phyloP scores from a whole-genome alignment of 1,140 invertebrate species.

The Tetragonula clypearis region DNA sequence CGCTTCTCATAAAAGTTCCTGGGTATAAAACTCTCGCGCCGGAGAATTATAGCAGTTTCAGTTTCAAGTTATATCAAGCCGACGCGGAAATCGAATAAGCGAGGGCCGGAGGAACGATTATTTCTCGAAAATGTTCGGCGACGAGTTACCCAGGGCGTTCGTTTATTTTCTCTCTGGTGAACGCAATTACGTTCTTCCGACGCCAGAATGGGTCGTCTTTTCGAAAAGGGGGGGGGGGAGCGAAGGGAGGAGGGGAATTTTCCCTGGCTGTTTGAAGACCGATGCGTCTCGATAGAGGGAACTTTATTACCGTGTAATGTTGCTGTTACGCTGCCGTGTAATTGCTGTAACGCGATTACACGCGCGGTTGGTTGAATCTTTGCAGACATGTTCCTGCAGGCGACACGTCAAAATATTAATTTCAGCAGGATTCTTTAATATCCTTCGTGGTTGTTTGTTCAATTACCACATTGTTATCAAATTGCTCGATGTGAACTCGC shows the following conservation, averaged over 20 bases:
- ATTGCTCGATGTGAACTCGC: background rate
- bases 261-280: conserved; percentile 22
- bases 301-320: conserved; percentile 34
- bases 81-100: background rate
- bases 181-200: background rate
- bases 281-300: conserved; percentile 17
- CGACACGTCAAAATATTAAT: background rate
- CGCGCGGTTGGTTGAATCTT: conserved; percentile 3
- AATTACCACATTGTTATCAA: background rate
- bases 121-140: conserved; percentile 4
- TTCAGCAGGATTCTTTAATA: background rate
- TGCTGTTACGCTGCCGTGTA: conserved; percentile 12
- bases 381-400: too few relatives aligned
- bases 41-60: conserved; percentile 30
- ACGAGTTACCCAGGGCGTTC: background rate
- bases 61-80: conserved; percentile 21
- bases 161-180: conserved; percentile 7
- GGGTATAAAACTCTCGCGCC: background rate
- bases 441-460: background rate
- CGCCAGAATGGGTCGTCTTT: background rate
- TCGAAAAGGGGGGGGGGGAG: background rate
- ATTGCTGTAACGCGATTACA: conserved; percentile 33
- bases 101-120: background rate
- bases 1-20: background rate
- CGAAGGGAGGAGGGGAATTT: conserved; percentile 4